These are phyloP conservation scores for Macroramphosus scolopax DNA, from an alignment of 2,797 vertebrate species.

Conservation along the genomic window DNA sequence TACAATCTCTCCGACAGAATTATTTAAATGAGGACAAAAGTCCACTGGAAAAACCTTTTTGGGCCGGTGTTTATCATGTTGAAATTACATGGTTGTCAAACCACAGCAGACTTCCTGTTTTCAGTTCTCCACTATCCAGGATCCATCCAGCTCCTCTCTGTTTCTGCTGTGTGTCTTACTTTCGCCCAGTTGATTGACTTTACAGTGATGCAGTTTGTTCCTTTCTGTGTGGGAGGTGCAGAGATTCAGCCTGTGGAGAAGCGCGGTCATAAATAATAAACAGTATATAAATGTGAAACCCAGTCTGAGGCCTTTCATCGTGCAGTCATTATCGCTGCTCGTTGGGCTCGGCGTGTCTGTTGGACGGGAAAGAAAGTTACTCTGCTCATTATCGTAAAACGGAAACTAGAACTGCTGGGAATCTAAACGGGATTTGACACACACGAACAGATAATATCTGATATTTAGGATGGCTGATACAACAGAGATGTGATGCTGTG, in stretches of 20 bases:
- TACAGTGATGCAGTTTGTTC: slow-evolving; percentile 2
- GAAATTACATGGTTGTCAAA: too few species aligned
- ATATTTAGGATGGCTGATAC: neutral
- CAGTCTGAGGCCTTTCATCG: slow-evolving; percentile 15
- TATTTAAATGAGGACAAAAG: too few species aligned
- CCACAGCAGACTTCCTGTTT: too few species aligned
- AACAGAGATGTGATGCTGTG: too few species aligned
- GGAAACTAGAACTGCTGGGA: slow-evolving; percentile 19
- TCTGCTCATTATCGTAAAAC: slow-evolving; percentile 25
- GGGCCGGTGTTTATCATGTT: too few species aligned
- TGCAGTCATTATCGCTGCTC: slow-evolving; percentile 11
- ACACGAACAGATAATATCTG: slow-evolving; percentile 5
- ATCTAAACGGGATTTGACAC: slow-evolving; percentile 8
- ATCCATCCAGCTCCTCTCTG: too few species aligned
- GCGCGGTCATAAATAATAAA: slow-evolving; percentile 7
- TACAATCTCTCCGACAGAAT: too few species aligned
- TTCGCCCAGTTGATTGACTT: slow-evolving; percentile 3
- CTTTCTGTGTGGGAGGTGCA: slow-evolving; percentile 16
- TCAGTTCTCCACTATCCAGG: too few species aligned
- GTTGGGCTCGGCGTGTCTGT: slow-evolving; percentile 2
- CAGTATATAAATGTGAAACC: slow-evolving; percentile 12
- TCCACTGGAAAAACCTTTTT: too few species aligned
- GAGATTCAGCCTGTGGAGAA: slow-evolving; percentile 3
- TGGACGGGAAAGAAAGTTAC: slow-evolving; percentile 15
- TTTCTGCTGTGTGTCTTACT: too few species aligned